Evolutionary conservation across 2,113 vertebrate species (phyloP).

Genomic region (Suncus etruscus): DNA sequence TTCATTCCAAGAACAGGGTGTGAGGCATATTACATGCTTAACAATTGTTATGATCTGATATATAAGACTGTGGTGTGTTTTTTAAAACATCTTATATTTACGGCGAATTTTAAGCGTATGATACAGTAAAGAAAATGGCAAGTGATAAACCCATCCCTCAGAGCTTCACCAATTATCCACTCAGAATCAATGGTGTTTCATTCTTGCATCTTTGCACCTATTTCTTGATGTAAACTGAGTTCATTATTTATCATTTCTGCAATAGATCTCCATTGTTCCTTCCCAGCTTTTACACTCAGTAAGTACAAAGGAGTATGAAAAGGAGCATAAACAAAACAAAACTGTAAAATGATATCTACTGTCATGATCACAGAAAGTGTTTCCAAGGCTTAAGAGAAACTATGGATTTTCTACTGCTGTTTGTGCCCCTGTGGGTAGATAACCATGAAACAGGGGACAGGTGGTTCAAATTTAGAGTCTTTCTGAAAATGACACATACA

Average conservation of each 20-base stretch:
- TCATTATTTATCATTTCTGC: conserved; percentile 26
- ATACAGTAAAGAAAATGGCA: not conserved
- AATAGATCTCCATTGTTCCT: not conserved
- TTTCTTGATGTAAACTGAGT: conserved; percentile 43
- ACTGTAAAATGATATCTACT: conserved; percentile 49
- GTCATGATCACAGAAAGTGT: conserved; percentile 51
- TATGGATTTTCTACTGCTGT: conserved; percentile 65
- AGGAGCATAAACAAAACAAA: conserved; percentile 48
- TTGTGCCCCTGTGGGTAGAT: conserved; percentile 49
- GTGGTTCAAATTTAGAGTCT: conserved; percentile 36
- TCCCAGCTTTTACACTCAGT: not conserved
- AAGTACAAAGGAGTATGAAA: conserved; percentile 46
- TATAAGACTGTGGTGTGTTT: not conserved
- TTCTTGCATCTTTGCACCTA: not conserved
- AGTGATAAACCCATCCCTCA: too few relatives aligned
- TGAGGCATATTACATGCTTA: conserved; percentile 18
- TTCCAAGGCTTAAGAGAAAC: conserved; percentile 64
- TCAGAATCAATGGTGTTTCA: conserved; percentile 1
- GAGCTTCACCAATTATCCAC: not conserved
- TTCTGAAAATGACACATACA: conserved; percentile 53
- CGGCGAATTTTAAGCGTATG: not conserved
- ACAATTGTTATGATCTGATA: not conserved
- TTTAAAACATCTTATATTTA: not conserved
- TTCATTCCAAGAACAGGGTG: not conserved
- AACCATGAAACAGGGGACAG: conserved; percentile 30